Conservation (phyloP, 2,797 vertebrate species). For the Neosilurus hyrtlii region DNA sequence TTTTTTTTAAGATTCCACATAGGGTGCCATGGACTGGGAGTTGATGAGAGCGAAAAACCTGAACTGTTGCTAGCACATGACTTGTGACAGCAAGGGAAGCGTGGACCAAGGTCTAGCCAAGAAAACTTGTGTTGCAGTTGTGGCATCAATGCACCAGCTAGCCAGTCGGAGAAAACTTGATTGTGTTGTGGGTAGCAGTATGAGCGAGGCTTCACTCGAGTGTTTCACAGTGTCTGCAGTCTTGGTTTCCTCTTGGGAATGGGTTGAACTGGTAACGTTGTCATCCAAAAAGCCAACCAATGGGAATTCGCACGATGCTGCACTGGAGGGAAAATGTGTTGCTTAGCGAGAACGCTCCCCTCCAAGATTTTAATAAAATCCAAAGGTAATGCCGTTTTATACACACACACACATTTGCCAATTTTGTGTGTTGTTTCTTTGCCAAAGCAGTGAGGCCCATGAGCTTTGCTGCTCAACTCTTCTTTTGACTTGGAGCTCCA, state of each 20-base stretch:
- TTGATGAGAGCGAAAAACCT: not conserved
- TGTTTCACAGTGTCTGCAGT: slow-evolving; percentile 15
- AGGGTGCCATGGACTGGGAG: not conserved
- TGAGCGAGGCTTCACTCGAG: not conserved
- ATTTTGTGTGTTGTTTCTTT: slow-evolving; percentile 21
- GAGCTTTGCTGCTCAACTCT: slow-evolving; percentile 32
- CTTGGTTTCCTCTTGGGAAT: slow-evolving; percentile 46
- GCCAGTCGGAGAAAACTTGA: not conserved
- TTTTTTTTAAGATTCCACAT: not conserved
- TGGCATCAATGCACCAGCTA: too few species aligned
- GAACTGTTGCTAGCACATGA: not conserved
- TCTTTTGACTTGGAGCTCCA: slow-evolving; percentile 28
- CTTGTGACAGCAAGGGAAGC: too few species aligned
- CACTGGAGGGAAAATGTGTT: slow-evolving; percentile 39
- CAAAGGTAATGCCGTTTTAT: slow-evolving; percentile 48
- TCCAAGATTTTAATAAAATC: slow-evolving; percentile 58
- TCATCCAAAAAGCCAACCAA: slow-evolving; percentile 50
- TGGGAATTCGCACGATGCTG: slow-evolving; percentile 49
- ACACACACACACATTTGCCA: slow-evolving; percentile 25
- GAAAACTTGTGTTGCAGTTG: not conserved
- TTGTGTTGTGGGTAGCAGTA: not conserved
- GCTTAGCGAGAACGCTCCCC: slow-evolving; percentile 36
- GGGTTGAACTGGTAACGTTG: slow-evolving; percentile 50
- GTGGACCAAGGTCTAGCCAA: too few species aligned
- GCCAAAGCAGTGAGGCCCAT: slow-evolving; percentile 40